These are phyloP conservation scores for Zaprionus inermis DNA, from an alignment of 1,140 invertebrate genomes.

Conservation along the genomic window DNA sequence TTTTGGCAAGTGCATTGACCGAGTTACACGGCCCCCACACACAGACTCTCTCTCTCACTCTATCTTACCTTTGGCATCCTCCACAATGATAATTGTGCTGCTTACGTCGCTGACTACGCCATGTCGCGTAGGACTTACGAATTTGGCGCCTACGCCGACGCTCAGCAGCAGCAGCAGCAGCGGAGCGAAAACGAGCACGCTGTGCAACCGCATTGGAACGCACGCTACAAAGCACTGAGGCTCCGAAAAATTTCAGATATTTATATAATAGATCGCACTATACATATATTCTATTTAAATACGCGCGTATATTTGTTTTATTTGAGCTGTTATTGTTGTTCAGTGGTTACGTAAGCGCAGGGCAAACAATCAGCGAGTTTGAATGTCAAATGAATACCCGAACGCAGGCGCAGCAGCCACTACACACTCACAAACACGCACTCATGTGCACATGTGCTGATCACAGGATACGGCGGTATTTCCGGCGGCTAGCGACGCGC, in stretches of 20 bases:
- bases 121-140: constrained; percentile 73
- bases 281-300: constrained; percentile 22
- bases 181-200: background rate
- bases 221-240: constrained; percentile 38
- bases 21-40: constrained; percentile 14
- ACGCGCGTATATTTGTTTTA: background rate
- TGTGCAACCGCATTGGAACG: constrained; percentile 47
- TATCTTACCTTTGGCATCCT: constrained; percentile 82
- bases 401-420: constrained; percentile 14
- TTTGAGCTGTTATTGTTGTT: constrained; percentile 8
- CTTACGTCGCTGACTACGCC: constrained; percentile 51
- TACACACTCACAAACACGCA: constrained; percentile 2
- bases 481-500: constrained; percentile 60
- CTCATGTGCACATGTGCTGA: constrained; percentile 11
- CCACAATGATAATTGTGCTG: constrained; percentile 82
- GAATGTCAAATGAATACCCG: constrained; percentile 60
- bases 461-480: constrained; percentile 57
- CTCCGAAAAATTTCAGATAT: constrained; percentile 11
- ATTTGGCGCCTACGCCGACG: constrained; percentile 52
- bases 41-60: background rate
- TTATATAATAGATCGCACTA: constrained; percentile 32
- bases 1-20: constrained; percentile 63
- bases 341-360: constrained; percentile 61
- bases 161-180: constrained; percentile 31
- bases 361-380: constrained; percentile 28